phyloP scores from a whole-genome alignment of 2,797 vertebrate species.

The Tolypeutes matacus region DNA sequence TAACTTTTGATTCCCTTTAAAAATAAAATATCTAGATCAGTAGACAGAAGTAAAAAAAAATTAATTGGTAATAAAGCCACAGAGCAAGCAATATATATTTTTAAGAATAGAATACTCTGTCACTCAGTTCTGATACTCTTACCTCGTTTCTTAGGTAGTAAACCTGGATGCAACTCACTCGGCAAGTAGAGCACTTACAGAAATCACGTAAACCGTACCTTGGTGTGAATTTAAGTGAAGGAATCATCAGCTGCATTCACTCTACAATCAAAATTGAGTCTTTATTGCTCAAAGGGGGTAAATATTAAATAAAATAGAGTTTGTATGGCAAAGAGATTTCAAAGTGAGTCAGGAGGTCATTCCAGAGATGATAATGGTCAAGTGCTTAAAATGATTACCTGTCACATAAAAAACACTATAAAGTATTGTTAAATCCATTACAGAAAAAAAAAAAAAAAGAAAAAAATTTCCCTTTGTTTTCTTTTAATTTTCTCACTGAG shows the following conservation, averaged over 20 bases:
- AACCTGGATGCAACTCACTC: background rate
- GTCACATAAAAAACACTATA: too few species aligned
- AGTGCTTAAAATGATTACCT: background rate
- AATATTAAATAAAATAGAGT: too few species aligned
- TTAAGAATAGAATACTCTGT: background rate
- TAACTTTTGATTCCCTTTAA: background rate
- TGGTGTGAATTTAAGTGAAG: background rate
- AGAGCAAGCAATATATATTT: background rate
- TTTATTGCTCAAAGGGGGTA: background rate
- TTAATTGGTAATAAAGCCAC: background rate
- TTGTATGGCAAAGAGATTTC: too few species aligned
- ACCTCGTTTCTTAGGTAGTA: background rate
- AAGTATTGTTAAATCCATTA: slow-evolving; percentile 11
- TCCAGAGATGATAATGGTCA: background rate
- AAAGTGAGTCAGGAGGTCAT: too few species aligned
- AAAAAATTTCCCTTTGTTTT: background rate
- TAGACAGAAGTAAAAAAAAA: slow-evolving; percentile 52
- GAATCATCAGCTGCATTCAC: background rate
- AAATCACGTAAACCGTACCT: background rate
- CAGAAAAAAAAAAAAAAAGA: background rate
- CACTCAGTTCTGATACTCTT: background rate
- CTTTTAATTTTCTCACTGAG: background rate
- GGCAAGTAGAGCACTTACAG: background rate
- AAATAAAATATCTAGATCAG: slow-evolving; percentile 21
- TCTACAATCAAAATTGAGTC: background rate